Evolutionary conservation across 92 coral and sea anemone genomes (phyloP), one percentile per base, ranked within the genome.

Genomic region (Muricea muricata): DNA sequence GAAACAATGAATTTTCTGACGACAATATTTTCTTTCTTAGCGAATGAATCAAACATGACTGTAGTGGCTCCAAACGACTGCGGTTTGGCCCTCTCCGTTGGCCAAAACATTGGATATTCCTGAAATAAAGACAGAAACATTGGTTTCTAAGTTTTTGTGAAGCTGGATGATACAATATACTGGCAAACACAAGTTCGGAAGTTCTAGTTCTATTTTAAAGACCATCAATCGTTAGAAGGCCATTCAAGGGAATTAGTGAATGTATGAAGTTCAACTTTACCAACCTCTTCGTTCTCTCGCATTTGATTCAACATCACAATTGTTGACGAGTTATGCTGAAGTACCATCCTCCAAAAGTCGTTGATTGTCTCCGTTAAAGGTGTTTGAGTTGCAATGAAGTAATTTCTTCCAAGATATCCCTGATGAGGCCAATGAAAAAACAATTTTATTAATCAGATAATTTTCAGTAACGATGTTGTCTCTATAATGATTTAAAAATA

Each of bases 41-140:
- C 50, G 1, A 52, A 23, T 2, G 56, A 41, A n/a, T 73, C 60
- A 1, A 73, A 42, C 32, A 32, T 35, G 10, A 73, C 35, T 39
- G 79, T 73, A 7, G 26, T 42, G 7, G 79, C 12, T n/a, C 60
- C 79, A 73, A 20, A 73, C 17, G 60, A 41, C 32, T 30, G 29
- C 4, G 79, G 79, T 73, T 73, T 73, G 15, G 79, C 79, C 46
- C 60, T 73, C 79, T 73, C 32, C 0, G 79, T 73, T 73, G 79
- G 60, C 79, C 79, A 73, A n/a, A 73, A 73, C 79, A 73, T 73
- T 23, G 79, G 79, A 15, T 73, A 73, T 73, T 73, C 79, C 79
- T 73, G 12, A 7, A 73, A 40, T 9, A 13, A 70, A 30, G 2
- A 12, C 28, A 68, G 47, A 34, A 68, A 12, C 25, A 3, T 11